Base-by-base conservation (phyloP, 2,888 invertebrate species). In the Melanargia galathea region DNA sequence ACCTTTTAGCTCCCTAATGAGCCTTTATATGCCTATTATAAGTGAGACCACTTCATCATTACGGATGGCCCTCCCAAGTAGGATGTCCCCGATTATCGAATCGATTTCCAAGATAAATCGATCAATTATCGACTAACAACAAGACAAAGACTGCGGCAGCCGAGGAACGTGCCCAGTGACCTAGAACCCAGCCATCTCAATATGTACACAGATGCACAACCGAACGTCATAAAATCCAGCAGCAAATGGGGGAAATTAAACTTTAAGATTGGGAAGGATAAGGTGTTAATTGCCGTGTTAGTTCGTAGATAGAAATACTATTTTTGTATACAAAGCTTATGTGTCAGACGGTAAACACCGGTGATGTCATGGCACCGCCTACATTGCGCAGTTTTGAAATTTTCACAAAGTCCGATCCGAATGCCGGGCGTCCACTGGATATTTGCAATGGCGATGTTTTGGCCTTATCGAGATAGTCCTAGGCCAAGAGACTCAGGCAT, bases 361-460 rank as follows among this genome's bases (percentile, higher is more conserved):
- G 67, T 87, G 88, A 87, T 86, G 84, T 87, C 87, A 86, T 80
- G 72, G 70, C 75, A 73, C 76, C 83, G 77, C 82, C 80, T 72
- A 80, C 83, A 67, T 65, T 69, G 60, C 45, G 64, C 61, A 60
- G 67, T 72, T 73, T 69, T 69, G 71, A 65, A 62, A 67, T 70
- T 67, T 69, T 57, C 64, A 56, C 54, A 52, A 62, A 51, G 40
- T 35, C 51, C 55, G 57, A 58, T 62, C 48, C 51, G 20, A 52
- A 30, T 49, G 49, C 16, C 16, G n/a, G 11, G 33, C 18, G 33
- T 18, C 10, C 30, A 30, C 49, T 51, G 30, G 26, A 43, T 43
- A 16, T 43, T 40, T 40, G 40, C 43, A 40, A 7, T 16, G n/a
- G 16, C 38, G 16, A 40, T n/a, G 6, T 40, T 6, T 40, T 4